Evolutionary conservation across 2,113 vertebrate genomes (phyloP).

Genomic region (Sula dactylatra): DNA sequence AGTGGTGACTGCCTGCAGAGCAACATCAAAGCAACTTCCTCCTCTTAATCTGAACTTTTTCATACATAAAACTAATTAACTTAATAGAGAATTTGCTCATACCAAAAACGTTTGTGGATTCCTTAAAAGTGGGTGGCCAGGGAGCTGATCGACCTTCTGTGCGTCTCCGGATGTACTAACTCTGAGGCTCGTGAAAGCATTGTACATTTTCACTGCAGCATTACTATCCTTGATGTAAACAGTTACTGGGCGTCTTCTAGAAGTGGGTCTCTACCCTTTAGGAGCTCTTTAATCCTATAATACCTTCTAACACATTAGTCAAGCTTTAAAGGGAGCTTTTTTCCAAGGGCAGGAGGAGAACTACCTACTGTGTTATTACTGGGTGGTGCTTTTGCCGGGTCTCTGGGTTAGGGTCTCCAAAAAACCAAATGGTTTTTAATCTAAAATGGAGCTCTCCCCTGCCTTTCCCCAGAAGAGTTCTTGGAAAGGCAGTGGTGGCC

Average conservation of each 20-base stretch:
- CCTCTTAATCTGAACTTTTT: slow-evolving; percentile 7
- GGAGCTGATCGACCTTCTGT: background rate
- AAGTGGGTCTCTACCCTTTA: slow-evolving; percentile 7
- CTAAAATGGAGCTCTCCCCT: background rate
- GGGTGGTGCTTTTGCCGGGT: background rate
- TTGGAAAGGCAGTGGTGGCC: background rate
- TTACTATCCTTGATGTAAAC: slow-evolving; percentile 11
- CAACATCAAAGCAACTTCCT: background rate
- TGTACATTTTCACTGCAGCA: background rate
- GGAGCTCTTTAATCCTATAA: slow-evolving; percentile 32
- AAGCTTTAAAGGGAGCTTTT: slow-evolving; percentile 14
- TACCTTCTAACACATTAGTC: background rate
- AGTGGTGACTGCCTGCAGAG: background rate
- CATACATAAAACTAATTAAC: slow-evolving; percentile 1
- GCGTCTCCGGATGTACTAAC: background rate
- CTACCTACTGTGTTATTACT: background rate
- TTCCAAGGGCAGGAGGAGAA: background rate
- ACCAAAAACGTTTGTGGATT: background rate
- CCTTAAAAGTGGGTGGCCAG: background rate
- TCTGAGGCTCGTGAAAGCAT: background rate
- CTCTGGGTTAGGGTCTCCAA: background rate
- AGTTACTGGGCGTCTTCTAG: slow-evolving; percentile 1
- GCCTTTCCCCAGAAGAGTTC: background rate
- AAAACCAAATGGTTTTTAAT: background rate
- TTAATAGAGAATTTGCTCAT: slow-evolving; percentile 30